Base-by-base conservation (phyloP, 2,888 invertebrate species). In the Stomorhina lunata region DNA sequence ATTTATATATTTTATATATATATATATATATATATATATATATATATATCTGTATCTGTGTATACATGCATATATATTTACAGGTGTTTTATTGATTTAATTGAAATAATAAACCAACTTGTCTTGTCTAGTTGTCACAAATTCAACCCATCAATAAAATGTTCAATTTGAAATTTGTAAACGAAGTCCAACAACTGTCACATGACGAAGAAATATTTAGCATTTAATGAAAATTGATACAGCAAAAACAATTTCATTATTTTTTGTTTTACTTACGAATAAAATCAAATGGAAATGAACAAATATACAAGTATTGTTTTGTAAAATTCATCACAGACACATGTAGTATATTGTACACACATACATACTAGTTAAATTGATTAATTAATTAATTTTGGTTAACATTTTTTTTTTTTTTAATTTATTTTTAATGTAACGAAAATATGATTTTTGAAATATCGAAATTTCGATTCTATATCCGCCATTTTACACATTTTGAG, bases 141-240 rank as follows among this genome's bases (percentile, higher is more conserved):
- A 29, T 71, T 71, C 45, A 57, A 61, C 53, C 69, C 29, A 78
- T 78, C 78, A 63, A 55, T 71, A 25, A 63, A 43, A 34, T 55
- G 55, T 29, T 57, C 29, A 55, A 45, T 63, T 61, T 34, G 12
- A 27, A 71, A 55, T 53, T 17, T 40, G 53, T 61, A 77, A 55
- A 45, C 37, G 43, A 48, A n/a, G 20, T 48, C 12, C 32, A 65
- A 57, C 32, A 29, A 59, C 37, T 78, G 78, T 78, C 78, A 78
- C 78, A 63, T 78, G 71, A 78, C 43, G 37, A 37, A 48, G 22
- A n/a, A n/a, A n/a, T 48, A 40, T 37, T 68, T 68, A 25, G 29
- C 15, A 59, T 48, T 68, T 76, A 76, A 75, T 75, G 45, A 57
- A 66, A 65, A 76, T 68, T 76, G 68, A 76, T 76, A 76, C 17